Evolutionary conservation across 2,888 invertebrate species (phyloP), one percentile per base, ranked within the genome.

Genomic region (Augiades crinisus): DNA sequence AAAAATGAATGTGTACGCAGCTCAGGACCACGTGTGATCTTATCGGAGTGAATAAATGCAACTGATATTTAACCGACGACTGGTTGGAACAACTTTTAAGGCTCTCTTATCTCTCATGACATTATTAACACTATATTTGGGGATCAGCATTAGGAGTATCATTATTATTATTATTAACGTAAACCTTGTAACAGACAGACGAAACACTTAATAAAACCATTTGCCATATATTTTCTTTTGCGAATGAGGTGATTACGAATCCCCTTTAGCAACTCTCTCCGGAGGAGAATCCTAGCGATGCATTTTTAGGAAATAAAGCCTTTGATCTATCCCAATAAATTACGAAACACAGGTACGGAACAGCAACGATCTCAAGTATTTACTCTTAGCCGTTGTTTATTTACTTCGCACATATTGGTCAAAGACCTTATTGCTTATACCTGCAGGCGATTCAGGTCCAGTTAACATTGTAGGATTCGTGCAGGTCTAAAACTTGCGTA

Each of bases 1-100:
- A 27, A 10, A 30, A 27, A 30, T 30, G 30, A n/a, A 5, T 12
- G n/a, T 12, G 30, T 12, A 27, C 4, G 10, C 12, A 30, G 27
- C 4, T 10, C 27, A 27, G 27, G 30, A 30, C 30, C n/a, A 33
- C 33, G 13, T 21, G 33, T 44, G 44, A 33, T 43, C 10, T 30
- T 27, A 31, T 43, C 43, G 3, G 8, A 30, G 31, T 16, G 21
- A 13, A 43, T 44, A 44, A 44, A 31, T n/a, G 21, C 44, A 31
- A 31, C 19, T 44, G 44, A 44, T 44, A 44, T 44, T 44, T 44
- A 33, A 44, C 19, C 21, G 30, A 30, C 30, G 44, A 44, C 12
- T 33, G 44, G 31, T 44, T 8, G 44, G 33, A 33, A 44, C 44
- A 44, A 33, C 44, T 33, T 44, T 44, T 40, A 44, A 44, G 44